Base-by-base conservation (phyloP, 2,113 vertebrate genomes). In the Aptenodytes forsteri region DNA sequence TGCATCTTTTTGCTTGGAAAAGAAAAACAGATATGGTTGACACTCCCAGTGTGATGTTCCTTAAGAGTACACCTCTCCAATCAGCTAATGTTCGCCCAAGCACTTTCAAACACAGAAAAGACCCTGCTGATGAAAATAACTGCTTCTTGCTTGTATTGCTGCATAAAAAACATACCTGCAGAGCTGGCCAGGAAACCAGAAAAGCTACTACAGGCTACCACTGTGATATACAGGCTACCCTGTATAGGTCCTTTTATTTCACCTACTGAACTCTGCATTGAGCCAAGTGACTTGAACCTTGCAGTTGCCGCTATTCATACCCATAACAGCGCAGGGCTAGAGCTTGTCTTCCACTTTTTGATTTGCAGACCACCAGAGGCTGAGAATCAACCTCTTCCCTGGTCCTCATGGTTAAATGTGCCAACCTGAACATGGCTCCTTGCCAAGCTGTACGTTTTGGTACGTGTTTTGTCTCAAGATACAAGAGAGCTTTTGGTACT, bases 51-150 rank as follows among this genome's bases (percentile, higher is more conserved):
- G 34, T 61, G 59, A 81, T 50, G 34, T 25, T 76, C 44, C 40
- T 38, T 42, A 76, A n/a, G 16, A 85, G 10, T 58, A 76, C 75
- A 76, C 10, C 38, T 64, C 79, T 94, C 75, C 56, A 76, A 83
- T 64, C 79, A 90, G 22, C 69, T 70, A 55, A 49, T 9, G 5
- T 81, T 91, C 15, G 12, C 42, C 50, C 62, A 85, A 46, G 75
- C 26, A 22, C 56, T 83, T 93, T 56, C 75, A 72, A 88, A 64
- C 47, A 83, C 18, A 79, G 59, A 62, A 67, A 83, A 82, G 56
- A 32, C 12, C 27, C 64, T 61, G 44, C 50, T 96, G 81, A 84
- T 78, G 73, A 93, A 70, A 94, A 81, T 73, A 75, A 56, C 64
- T 73, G n/a, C 61, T 77, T 64, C 44, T 90, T 93, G 44, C 73